Percentiles rank a stretch among this genome's conserved stretches.
Conservation (phyloP, 2,113 vertebrate genomes). For the Aptenodytes forsteri region DNA sequence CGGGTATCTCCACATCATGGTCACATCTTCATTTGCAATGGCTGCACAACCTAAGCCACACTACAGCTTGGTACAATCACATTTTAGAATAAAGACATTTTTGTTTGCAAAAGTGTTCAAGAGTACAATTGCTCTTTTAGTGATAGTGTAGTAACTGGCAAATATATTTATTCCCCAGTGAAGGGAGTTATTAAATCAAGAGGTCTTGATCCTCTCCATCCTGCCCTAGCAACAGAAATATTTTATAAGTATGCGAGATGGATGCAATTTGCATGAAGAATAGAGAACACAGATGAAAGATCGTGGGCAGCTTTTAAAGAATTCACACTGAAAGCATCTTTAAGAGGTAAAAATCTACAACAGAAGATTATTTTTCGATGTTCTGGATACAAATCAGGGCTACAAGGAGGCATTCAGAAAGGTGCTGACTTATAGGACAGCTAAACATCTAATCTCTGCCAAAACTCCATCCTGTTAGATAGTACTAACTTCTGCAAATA, state of each 20-base stretch:
- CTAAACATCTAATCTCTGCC: background rate
- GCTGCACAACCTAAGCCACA: background rate
- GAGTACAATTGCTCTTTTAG: background rate
- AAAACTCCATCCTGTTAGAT: background rate
- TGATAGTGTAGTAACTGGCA: background rate
- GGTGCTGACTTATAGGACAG: background rate
- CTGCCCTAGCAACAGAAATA: background rate
- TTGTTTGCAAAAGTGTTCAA: background rate
- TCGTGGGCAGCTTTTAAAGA: background rate
- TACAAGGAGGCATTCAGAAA: background rate
- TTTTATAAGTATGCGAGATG: background rate
- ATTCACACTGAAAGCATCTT: background rate
- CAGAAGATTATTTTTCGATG: background rate
- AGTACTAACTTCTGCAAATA: background rate
- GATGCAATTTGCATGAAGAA: background rate
- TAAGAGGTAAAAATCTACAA: background rate
- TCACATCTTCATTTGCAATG: background rate
- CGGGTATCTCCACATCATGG: background rate
- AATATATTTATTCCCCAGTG: background rate
- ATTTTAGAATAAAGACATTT: background rate
- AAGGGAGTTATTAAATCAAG: background rate
- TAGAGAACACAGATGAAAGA: background rate
- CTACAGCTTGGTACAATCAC: background rate
- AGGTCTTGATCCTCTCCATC: background rate
- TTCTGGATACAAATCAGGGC: background rate